These are phyloP conservation scores for Candoia aspera DNA, from an alignment of 2,113 vertebrate species.

Conservation along the genomic window DNA sequence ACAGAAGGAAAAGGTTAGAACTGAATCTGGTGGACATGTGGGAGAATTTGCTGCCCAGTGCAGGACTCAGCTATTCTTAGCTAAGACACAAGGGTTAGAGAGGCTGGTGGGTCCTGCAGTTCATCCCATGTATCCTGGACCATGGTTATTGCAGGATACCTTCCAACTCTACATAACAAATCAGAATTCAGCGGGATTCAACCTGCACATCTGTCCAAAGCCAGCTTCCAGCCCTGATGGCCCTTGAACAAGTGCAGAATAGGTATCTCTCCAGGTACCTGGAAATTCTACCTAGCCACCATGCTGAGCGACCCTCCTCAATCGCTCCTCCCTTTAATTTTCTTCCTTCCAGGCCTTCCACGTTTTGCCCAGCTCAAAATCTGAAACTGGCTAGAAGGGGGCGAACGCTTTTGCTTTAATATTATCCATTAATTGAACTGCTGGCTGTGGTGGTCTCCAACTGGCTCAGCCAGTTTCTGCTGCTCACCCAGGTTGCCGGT, in stretches of 20 bases:
- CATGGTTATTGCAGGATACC: too few species aligned
- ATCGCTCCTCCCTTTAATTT: not conserved
- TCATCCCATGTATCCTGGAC: too few species aligned
- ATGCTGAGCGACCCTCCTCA: not conserved
- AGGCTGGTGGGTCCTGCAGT: too few species aligned
- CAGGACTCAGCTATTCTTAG: too few species aligned
- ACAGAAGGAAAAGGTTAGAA: too few species aligned
- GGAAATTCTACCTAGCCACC: too few species aligned
- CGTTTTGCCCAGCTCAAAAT: not conserved
- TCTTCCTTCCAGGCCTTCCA: too few species aligned
- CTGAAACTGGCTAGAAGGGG: not conserved
- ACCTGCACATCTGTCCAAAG: not conserved
- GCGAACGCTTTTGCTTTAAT: not conserved
- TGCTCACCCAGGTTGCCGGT: slow-evolving; percentile 96
- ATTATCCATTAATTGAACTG: not conserved
- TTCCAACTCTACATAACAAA: not conserved
- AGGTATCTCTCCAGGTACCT: too few species aligned
- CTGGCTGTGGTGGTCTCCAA: not conserved
- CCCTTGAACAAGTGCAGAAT: not conserved
- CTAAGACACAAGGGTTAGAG: too few species aligned
- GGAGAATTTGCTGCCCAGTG: too few species aligned
- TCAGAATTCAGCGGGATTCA: not conserved
- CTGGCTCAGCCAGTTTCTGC: not conserved
- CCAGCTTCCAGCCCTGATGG: not conserved
- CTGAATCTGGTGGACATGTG: too few species aligned